Evolutionary conservation across 2,797 vertebrate species (phyloP).

Genomic region (Cossypha polioptera): DNA sequence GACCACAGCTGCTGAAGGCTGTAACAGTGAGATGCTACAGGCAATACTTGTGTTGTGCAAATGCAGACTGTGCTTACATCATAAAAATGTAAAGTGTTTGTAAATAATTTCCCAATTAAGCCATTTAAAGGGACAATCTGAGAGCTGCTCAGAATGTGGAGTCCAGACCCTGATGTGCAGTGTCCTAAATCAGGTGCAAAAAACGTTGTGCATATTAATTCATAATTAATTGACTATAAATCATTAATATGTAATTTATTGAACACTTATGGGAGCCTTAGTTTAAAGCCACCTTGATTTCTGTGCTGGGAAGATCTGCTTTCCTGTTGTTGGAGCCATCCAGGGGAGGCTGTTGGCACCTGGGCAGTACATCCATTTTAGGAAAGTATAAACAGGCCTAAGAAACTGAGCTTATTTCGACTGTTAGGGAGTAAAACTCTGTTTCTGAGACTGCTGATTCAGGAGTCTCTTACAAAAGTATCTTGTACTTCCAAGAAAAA

Average conservation of each 20-base stretch:
- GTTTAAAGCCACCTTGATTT: neutral
- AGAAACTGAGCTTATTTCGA: neutral
- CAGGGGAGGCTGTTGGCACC: neutral
- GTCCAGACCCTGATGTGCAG: neutral
- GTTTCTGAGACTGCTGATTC: neutral
- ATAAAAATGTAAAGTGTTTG: neutral
- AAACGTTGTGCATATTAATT: slow-evolving; percentile 15
- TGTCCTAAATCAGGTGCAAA: neutral
- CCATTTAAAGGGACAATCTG: neutral
- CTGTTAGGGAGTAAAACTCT: neutral
- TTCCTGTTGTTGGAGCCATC: neutral
- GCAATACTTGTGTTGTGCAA: neutral
- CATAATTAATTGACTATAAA: slow-evolving; percentile 37
- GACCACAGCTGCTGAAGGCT: neutral
- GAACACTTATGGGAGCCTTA: neutral
- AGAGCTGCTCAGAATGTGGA: neutral
- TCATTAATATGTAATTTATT: neutral
- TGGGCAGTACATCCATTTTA: neutral
- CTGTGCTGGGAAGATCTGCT: neutral
- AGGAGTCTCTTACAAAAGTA: neutral
- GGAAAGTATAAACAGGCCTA: neutral
- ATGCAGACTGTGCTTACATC: neutral
- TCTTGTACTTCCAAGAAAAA: neutral
- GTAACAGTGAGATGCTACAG: neutral
- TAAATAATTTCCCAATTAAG: neutral